Evolutionary conservation across 1,140 invertebrate species (phyloP).

Genomic region (Diorhabda carinulata): DNA sequence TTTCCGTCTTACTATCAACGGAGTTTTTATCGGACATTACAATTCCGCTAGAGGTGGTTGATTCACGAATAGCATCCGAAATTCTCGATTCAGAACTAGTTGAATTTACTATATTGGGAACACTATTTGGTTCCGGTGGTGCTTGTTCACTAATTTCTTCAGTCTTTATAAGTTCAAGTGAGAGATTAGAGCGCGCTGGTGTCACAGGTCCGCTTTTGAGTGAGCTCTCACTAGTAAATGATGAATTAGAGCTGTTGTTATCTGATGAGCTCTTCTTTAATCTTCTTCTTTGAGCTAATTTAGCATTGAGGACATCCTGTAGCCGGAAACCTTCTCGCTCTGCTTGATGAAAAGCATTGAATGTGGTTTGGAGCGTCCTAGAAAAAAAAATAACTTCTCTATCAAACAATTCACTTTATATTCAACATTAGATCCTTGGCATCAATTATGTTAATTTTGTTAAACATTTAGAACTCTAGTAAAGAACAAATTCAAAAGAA

Average conservation of each 20-base stretch:
- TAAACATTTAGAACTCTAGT: too few species aligned
- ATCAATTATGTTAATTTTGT: too few species aligned
- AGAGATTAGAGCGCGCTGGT: constrained; percentile 30
- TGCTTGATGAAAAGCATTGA: constrained; percentile 68
- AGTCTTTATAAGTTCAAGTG: constrained; percentile 39
- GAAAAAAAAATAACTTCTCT: neutral
- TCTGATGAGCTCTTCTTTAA: constrained; percentile 57
- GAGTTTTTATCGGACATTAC: constrained; percentile 42
- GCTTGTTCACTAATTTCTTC: constrained; percentile 17
- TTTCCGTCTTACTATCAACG: constrained; percentile 32
- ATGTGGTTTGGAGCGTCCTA: constrained; percentile 54
- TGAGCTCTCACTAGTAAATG: constrained; percentile 43
- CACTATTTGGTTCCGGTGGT: neutral
- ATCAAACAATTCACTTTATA: too few species aligned
- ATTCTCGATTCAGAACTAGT: constrained; percentile 6
- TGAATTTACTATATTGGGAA: neutral
- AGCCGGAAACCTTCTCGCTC: constrained; percentile 65
- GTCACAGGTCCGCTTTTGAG: constrained; percentile 35
- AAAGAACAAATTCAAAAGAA: too few species aligned
- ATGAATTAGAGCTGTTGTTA: constrained; percentile 42
- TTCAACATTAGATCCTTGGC: too few species aligned
- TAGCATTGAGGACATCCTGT: constrained; percentile 63
- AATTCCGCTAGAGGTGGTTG: constrained; percentile 41
- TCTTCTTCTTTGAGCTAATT: constrained; percentile 66
- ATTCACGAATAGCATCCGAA: constrained; percentile 28